Evolutionary conservation across 2,888 invertebrate species (phyloP).

Genomic region (Thysanoteuthis rhombus): DNA sequence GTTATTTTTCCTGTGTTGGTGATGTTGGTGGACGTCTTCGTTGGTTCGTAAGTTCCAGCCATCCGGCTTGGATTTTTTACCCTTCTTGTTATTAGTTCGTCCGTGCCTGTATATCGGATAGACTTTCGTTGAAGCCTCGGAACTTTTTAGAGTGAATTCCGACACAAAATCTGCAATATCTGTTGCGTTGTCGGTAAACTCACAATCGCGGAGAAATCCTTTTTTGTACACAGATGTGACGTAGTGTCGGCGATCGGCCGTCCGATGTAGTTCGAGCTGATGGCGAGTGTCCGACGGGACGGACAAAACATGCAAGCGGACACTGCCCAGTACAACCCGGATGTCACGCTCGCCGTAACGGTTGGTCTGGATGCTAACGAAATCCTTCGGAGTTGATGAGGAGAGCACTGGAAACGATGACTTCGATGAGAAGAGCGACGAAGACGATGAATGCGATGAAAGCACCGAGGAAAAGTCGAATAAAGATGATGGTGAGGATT

Average conservation of each 20-base stretch:
- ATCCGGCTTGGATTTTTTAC: background rate
- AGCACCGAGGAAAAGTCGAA: background rate
- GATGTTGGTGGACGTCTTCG: background rate
- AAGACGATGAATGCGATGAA: background rate
- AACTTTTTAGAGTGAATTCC: constrained; percentile 37
- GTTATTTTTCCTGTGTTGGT: background rate
- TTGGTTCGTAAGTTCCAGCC: background rate
- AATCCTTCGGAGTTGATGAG: constrained; percentile 36
- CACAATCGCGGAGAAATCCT: constrained; percentile 50
- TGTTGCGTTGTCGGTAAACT: constrained; percentile 41
- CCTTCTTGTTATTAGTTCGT: background rate
- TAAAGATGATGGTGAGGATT: background rate
- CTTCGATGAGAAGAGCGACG: background rate
- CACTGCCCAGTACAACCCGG: constrained; percentile 45
- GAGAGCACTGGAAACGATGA: background rate
- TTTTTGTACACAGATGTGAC: constrained; percentile 50
- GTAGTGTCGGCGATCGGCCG: constrained; percentile 48
- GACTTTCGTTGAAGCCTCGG: background rate
- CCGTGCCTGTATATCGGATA: constrained; percentile 31
- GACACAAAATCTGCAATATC: constrained; percentile 46
- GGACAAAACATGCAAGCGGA: constrained; percentile 47
- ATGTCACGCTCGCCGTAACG: constrained; percentile 44
- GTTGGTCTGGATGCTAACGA: constrained; percentile 42
- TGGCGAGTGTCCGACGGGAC: constrained; percentile 36
- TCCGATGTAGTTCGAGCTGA: constrained; percentile 44